phyloP scores from a whole-genome alignment of 2,797 vertebrate species.

The Pangasius krempfi region DNA sequence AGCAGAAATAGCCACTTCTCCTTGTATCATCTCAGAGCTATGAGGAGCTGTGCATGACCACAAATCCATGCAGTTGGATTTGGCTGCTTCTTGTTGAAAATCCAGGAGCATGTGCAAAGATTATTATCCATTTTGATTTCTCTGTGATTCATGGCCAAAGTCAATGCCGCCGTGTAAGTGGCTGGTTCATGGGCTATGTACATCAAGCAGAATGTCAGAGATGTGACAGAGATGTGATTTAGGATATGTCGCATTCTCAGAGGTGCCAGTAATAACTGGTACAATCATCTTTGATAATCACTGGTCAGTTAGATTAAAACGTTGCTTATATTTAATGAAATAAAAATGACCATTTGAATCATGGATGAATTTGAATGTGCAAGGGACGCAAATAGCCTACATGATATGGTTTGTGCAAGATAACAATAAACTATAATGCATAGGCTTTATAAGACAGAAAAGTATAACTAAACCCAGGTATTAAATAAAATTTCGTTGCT shows the following conservation, averaged over 20 bases:
- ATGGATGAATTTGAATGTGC: slow-evolving; percentile 67
- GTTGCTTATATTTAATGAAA: slow-evolving; percentile 75
- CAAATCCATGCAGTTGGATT: slow-evolving; percentile 74
- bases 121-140: slow-evolving; percentile 66
- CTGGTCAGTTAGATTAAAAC: slow-evolving; percentile 77
- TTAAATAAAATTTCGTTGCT: no score
- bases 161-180: slow-evolving; percentile 61
- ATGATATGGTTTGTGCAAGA: slow-evolving; percentile 67
- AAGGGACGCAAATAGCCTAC: slow-evolving; percentile 67
- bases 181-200: slow-evolving; percentile 12
- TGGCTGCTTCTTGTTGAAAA: slow-evolving; percentile 71
- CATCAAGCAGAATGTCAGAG: slow-evolving; percentile 18
- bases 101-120: slow-evolving; percentile 69
- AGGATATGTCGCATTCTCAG: neutral
- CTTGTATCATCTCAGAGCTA: slow-evolving; percentile 63
- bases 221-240: slow-evolving; percentile 21
- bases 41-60: slow-evolving; percentile 70
- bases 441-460: slow-evolving; percentile 65
- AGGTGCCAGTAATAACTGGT: slow-evolving; percentile 66
- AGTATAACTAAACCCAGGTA: neutral
- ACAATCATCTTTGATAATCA: slow-evolving; percentile 69
- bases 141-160: slow-evolving; percentile 70
- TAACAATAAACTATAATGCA: slow-evolving; percentile 76
- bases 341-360: slow-evolving; percentile 77
- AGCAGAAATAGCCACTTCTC: slow-evolving; percentile 67